Percentiles rank a stretch among this genome's conserved stretches.
phyloP scores from a whole-genome alignment of 2,797 vertebrate genomes.

The Peromyscus aztecus region DNA sequence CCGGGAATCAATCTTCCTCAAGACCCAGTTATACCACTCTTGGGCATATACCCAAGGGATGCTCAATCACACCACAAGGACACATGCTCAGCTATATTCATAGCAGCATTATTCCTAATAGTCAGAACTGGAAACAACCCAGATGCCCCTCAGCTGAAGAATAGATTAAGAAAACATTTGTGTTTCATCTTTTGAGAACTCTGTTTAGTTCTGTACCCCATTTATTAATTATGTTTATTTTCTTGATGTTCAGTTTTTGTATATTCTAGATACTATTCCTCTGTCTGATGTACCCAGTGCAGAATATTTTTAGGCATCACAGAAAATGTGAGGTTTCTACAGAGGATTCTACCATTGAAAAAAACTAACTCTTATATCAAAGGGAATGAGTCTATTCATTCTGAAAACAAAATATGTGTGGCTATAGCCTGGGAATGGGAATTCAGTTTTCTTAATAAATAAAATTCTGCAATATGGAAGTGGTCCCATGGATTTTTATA shows the following conservation, averaged over 20 bases:
- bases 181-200: neutral
- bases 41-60: too few species aligned
- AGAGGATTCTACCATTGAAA: neutral
- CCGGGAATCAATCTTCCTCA: too few species aligned
- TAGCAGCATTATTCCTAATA: too few species aligned
- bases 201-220: neutral
- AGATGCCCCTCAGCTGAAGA: too few species aligned
- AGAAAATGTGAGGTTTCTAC: neutral
- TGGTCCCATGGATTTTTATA: neutral
- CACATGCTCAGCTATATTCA: too few species aligned
- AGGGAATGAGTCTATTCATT: neutral
- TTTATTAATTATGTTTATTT: neutral
- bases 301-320: neutral
- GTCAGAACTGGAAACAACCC: too few species aligned
- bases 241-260: neutral
- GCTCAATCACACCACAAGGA: too few species aligned
- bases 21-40: too few species aligned
- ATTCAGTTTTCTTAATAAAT: neutral
- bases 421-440: neutral
- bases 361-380: neutral
- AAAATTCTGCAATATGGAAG: neutral
- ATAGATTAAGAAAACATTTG: too few species aligned
- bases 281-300: neutral
- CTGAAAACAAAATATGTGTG: neutral
- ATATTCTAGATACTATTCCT: neutral